A percentile compares a stretch with the other conserved stretches of the same genome.
Conservation (phyloP, 2,797 vertebrate genomes). For the Anguilla obscura region DNA sequence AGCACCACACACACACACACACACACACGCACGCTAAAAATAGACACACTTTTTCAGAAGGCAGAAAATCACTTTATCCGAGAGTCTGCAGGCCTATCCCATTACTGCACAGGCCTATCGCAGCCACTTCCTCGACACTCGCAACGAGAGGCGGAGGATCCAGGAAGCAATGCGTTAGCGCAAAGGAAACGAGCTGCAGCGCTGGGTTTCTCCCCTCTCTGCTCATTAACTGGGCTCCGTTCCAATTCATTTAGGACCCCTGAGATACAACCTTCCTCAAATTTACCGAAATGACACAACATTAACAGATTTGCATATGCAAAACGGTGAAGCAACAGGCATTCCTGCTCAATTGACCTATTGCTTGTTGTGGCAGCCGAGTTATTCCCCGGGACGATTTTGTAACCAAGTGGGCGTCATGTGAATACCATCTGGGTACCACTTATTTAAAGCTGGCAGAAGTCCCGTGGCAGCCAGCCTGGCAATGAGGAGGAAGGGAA, state of each 20-base stretch:
- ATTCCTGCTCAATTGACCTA: constrained; percentile 84
- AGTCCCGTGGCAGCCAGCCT: constrained; percentile 88
- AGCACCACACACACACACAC: constrained; percentile 18
- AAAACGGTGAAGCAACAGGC: constrained; percentile 86
- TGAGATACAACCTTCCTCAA: constrained; percentile 77
- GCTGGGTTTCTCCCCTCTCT: constrained; percentile 64
- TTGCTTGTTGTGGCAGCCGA: constrained; percentile 84
- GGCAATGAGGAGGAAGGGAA: constrained; percentile 88
- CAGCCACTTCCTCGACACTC: constrained; percentile 56
- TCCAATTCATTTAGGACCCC: constrained; percentile 82
- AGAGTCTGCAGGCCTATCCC: constrained; percentile 59
- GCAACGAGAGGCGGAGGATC: constrained; percentile 49
- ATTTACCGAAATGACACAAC: constrained; percentile 83
- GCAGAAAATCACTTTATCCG: constrained; percentile 51
- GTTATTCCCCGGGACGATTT: constrained; percentile 84
- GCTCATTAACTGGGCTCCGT: constrained; percentile 76
- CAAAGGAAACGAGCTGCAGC: constrained; percentile 60
- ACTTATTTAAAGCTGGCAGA: constrained; percentile 97
- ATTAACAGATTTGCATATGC: constrained; percentile 85
- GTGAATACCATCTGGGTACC: constrained; percentile 94
- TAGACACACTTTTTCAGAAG: constrained; percentile 57
- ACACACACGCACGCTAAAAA: constrained; percentile 66
- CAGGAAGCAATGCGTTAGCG: constrained; percentile 52
- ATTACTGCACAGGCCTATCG: constrained; percentile 62
- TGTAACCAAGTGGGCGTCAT: constrained; percentile 90